phyloP scores from a whole-genome alignment of 2,113 vertebrate species.

The Rostratula benghalensis region DNA sequence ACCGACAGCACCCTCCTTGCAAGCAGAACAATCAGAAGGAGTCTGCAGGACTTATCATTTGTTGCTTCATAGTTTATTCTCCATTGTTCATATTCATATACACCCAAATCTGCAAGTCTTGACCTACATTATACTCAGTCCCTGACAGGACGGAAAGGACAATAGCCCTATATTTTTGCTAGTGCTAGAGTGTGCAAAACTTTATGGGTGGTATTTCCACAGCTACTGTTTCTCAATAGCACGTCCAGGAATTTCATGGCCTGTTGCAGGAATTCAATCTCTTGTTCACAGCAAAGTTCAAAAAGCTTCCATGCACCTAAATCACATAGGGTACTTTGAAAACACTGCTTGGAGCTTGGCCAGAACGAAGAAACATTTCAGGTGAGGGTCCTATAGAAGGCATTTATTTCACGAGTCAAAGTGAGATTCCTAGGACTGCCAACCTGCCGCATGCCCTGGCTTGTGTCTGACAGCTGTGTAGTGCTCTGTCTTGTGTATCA shows the following conservation, averaged over 20 bases:
- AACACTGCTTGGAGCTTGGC: neutral
- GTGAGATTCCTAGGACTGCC: slow-evolving; percentile 48
- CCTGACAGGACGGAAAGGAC: neutral
- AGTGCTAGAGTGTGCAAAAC: neutral
- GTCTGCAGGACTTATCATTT: neutral
- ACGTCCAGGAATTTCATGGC: neutral
- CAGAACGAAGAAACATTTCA: neutral
- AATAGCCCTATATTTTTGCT: neutral
- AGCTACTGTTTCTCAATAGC: neutral
- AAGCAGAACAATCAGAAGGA: neutral
- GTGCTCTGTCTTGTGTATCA: slow-evolving; percentile 20
- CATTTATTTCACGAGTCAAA: neutral
- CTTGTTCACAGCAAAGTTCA: neutral
- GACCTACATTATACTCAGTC: neutral
- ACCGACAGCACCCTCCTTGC: neutral
- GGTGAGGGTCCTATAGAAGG: neutral
- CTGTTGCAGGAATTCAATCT: neutral
- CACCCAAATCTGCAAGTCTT: neutral
- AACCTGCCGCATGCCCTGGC: slow-evolving; percentile 59
- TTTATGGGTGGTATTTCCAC: neutral
- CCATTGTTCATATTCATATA: neutral
- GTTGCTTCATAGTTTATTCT: neutral
- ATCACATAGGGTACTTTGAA: neutral
- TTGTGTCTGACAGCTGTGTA: slow-evolving; percentile 63
- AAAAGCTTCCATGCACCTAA: neutral